Evolutionary conservation across 2,797 vertebrate genomes (phyloP), one percentile per base, ranked within the genome.

Genomic region (Melanitta fusca): DNA sequence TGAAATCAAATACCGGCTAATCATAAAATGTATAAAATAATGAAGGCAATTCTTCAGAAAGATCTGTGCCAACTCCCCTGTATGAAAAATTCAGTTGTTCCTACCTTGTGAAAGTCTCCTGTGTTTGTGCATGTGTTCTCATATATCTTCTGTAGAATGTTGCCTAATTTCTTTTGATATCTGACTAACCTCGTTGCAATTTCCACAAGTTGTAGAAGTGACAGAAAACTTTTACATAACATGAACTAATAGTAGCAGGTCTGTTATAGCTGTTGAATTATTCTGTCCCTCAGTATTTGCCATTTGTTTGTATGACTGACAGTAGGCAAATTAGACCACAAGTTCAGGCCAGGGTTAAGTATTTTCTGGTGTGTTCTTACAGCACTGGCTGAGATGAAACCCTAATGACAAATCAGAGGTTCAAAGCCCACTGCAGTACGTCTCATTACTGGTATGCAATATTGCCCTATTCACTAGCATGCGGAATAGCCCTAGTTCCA

Each of bases 111-210:
- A 39, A 88, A 89, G 49, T 72, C 91, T 87, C 64, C 34, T 69
- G 2, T 64, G 54, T 92, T 91, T 89, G 69, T 72, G 45, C 56
- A 7, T 85, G 74, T 80, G 57, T 91, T 87, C 78, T 91, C 49
- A 14, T 47, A 2, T 49, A 54, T 91, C 64, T 95, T 90, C 72
- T 85, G 20, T 61, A 34, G 43, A 78, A 32, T 30, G 27, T 47
- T 94, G 61, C 36, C 65, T 95, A 80, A 94, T 95, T 85, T 92
- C 75, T 95, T 95, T 80, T 92, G 95, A 93, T 92, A 83, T 7
- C 88, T 95, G 96, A 95, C 91, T 91, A 89, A 95, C 62, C 88
- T 91, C 54, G 82, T 82, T 91, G 89, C 53, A 61, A 53, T 85
- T 93, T 93, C 41, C 77, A 86, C 70, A 66, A 0, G 20, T 1